phyloP scores from a whole-genome alignment of 2,888 invertebrate species.

The Hymenopus coronatus region DNA sequence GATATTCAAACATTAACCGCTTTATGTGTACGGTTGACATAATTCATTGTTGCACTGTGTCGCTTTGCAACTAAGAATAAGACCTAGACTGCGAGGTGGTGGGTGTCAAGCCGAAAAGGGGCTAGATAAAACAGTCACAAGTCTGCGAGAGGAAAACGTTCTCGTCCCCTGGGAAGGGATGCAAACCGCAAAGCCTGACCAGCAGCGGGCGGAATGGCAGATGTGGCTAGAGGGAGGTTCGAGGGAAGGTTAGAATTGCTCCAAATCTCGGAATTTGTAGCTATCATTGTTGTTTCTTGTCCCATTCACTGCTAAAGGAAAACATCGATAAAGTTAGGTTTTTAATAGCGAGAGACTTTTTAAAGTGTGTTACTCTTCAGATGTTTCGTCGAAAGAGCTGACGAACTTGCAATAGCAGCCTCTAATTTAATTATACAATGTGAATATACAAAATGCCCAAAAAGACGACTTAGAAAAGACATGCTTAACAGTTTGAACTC shows the following conservation, averaged over 20 bases:
- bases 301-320: neutral
- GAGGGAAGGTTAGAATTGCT: neutral
- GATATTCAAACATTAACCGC: too few relatives aligned
- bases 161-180: neutral
- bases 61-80: neutral
- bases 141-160: neutral
- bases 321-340: neutral
- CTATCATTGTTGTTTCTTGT: neutral
- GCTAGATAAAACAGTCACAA: constrained; percentile 14
- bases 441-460: too few relatives aligned
- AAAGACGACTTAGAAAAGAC: too few relatives aligned
- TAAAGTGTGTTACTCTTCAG: neutral
- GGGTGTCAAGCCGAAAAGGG: constrained; percentile 3
- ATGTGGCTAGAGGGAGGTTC: neutral
- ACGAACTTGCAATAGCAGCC: too few relatives aligned
- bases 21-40: neutral
- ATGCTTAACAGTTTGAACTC: too few relatives aligned
- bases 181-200: neutral
- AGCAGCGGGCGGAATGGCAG: neutral
- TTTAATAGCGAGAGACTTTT: neutral
- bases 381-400: too few relatives aligned
- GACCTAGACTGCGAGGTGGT: neutral
- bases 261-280: neutral
- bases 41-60: neutral
- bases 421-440: too few relatives aligned